These are phyloP conservation scores for Parambassis ranga DNA, from an alignment of 2,797 vertebrate species.

Conservation along the genomic window DNA sequence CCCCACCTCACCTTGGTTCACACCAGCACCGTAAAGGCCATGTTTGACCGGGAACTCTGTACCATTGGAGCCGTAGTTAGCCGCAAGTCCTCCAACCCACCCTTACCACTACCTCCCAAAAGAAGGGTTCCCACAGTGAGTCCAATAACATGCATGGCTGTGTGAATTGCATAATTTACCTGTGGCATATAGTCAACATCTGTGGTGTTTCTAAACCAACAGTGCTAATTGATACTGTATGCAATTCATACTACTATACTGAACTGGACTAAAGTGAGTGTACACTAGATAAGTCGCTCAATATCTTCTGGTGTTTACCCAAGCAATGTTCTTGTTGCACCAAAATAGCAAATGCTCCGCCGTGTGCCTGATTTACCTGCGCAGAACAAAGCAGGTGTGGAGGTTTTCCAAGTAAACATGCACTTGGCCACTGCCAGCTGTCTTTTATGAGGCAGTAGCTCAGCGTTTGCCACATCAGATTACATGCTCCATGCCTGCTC, in stretches of 20 bases:
- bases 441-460: conserved; percentile 22
- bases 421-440: conserved; percentile 44
- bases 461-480: conserved; percentile 24
- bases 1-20: conserved; percentile 93
- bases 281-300: background rate
- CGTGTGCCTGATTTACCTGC: conserved; percentile 24
- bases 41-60: conserved; percentile 93
- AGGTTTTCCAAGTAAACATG: conserved; percentile 48
- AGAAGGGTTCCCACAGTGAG: conserved; percentile 87
- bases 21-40: conserved; percentile 84
- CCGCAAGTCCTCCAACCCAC: conserved; percentile 87
- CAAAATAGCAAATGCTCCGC: background rate
- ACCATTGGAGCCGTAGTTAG: conserved; percentile 87
- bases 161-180: no score
- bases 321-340: background rate
- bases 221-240: background rate
- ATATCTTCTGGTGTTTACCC: conserved; percentile 11
- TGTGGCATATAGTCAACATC: no score
- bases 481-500: background rate
- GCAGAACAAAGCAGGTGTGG: conserved; percentile 40
- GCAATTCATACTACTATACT: background rate
- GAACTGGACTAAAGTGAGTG: background rate
- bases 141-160: conserved; percentile 21
- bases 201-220: no score
- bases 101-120: conserved; percentile 95